Conservation (phyloP, 2,113 vertebrate genomes). For the Periophthalmodon schlosseri region DNA sequence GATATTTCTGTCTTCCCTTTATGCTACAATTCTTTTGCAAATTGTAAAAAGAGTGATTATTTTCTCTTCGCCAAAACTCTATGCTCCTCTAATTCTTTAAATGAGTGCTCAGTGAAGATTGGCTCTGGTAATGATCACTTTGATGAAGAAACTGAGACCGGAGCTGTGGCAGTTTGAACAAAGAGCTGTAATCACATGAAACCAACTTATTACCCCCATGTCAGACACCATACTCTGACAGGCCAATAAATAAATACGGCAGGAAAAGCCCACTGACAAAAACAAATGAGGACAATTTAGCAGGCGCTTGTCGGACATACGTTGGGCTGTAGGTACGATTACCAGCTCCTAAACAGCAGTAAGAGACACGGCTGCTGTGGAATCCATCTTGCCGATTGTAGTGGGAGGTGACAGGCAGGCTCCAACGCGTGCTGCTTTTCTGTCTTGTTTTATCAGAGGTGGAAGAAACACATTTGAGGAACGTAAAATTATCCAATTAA, state of each 20-base stretch:
- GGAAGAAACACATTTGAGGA: neutral
- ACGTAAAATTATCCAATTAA: too few relatives aligned
- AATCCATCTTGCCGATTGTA: constrained; percentile 44
- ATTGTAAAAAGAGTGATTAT: neutral
- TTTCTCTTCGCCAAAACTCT: constrained; percentile 26
- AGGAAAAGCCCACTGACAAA: constrained; percentile 44
- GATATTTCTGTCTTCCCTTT: neutral
- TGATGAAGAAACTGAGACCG: constrained; percentile 41
- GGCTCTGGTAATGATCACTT: constrained; percentile 20
- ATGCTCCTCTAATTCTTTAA: constrained; percentile 13
- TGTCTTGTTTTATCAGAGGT: neutral
- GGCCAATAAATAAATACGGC: constrained; percentile 42
- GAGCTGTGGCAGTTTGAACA: constrained; percentile 46
- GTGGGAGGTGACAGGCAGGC: constrained; percentile 44
- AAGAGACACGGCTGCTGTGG: constrained; percentile 48
- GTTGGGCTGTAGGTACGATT: constrained; percentile 61
- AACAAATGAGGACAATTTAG: constrained; percentile 45
- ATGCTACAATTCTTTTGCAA: neutral
- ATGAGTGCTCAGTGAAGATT: constrained; percentile 9
- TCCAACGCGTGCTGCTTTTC: constrained; percentile 72
- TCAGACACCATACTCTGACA: constrained; percentile 35
- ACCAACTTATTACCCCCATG: constrained; percentile 48
- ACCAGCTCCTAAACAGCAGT: constrained; percentile 52
- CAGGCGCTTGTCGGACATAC: constrained; percentile 49
- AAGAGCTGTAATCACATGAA: constrained; percentile 41